These are phyloP conservation scores for Perccottus glenii DNA, from an alignment of 2,113 vertebrate species.

Conservation along the genomic window DNA sequence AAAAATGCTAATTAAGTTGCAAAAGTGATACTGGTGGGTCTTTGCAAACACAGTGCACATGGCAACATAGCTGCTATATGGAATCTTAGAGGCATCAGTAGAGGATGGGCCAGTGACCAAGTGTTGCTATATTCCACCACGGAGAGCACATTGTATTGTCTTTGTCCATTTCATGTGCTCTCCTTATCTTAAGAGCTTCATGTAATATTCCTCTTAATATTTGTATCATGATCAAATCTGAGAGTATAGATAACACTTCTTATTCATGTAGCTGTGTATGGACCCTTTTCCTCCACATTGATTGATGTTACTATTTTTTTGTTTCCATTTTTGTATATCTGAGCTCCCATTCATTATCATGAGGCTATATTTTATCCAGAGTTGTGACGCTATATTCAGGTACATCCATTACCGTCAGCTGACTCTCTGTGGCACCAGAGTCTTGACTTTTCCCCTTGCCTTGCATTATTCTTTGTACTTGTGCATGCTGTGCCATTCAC, in stretches of 20 bases:
- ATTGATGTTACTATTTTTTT: constrained; percentile 21
- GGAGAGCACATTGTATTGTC: background rate
- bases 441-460: constrained; percentile 34
- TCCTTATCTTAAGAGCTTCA: constrained; percentile 24
- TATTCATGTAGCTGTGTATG: constrained; percentile 8
- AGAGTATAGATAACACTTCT: constrained; percentile 21
- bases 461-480: constrained; percentile 42
- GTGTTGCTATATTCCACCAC: background rate
- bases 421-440: constrained; percentile 35
- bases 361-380: constrained; percentile 21
- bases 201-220: constrained; percentile 34
- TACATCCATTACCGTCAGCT: constrained; percentile 45
- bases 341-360: constrained; percentile 16
- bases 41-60: too few relatives aligned
- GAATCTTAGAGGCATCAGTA: background rate
- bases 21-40: too few relatives aligned
- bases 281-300: constrained; percentile 9
- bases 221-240: constrained; percentile 28
- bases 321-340: constrained; percentile 23
- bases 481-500: constrained; percentile 37
- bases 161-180: constrained; percentile 11
- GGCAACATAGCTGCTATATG: background rate
- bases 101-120: background rate
- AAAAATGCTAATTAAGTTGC: too few relatives aligned
- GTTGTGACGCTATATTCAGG: constrained; percentile 22